phyloP scores from a whole-genome alignment of 2,113 vertebrate species.

The Indri indri region DNA sequence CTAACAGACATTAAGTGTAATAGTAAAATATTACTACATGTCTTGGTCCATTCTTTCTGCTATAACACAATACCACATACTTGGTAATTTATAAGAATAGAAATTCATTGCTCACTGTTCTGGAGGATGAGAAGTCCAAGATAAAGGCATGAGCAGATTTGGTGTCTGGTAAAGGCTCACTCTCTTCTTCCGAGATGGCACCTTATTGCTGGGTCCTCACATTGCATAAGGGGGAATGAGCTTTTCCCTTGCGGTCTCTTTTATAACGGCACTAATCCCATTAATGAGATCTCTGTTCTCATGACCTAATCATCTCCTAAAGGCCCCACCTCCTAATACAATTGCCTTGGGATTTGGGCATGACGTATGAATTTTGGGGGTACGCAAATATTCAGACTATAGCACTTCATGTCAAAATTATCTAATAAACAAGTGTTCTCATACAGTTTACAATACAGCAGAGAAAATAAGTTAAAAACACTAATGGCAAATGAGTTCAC shows the following conservation, averaged over 20 bases:
- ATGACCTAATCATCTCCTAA: not conserved
- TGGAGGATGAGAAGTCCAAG: not conserved
- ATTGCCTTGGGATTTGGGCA: not conserved
- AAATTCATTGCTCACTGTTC: not conserved
- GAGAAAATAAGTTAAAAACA: not conserved
- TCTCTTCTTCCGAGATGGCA: not conserved
- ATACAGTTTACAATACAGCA: not conserved
- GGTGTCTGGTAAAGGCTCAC: fast-evolving
- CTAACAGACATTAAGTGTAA: not conserved
- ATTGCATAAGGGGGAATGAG: not conserved
- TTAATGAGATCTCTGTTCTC: not conserved
- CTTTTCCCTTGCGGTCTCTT: too few species aligned
- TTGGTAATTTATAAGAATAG: not conserved
- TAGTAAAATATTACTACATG: not conserved
- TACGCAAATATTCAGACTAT: not conserved
- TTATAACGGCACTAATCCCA: not conserved
- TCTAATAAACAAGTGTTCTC: not conserved
- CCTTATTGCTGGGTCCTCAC: not conserved
- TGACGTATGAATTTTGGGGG: not conserved
- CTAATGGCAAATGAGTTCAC: not conserved
- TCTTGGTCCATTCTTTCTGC: not conserved
- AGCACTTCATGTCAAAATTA: not conserved
- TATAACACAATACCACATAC: too few species aligned
- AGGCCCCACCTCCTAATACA: not conserved
- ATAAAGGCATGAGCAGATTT: not conserved